Base-by-base conservation (phyloP, 2,888 invertebrate species). In the Trypoxylon attenuatum region DNA sequence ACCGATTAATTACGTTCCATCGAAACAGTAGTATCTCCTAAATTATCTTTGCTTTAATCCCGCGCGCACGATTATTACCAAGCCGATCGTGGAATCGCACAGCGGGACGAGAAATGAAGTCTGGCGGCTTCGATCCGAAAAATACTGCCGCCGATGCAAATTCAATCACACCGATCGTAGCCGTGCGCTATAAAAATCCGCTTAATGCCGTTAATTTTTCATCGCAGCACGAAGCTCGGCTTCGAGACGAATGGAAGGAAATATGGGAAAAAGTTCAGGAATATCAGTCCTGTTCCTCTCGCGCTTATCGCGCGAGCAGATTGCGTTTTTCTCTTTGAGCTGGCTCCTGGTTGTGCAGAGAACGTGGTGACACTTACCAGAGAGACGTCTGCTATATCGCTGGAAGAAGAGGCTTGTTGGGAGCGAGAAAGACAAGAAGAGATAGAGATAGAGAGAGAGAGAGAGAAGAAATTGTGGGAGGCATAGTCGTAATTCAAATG, bases 401-500 rank as follows among this genome's bases (percentile, higher is more conserved):
- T n/a, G 33, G 1, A 33, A 33, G 33, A 10, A 13, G 13, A 33
- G 2, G n/a, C 2, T 1, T 27, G n/a, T 10, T 33, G 8, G 2
- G 29, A 5, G 13, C 0, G 33, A 13, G 33, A 10, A 13, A 33
- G 6, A 10, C n/a, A n/a, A 3, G 13, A 10, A 5, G 33, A 10
- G 8, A 25, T 5, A 8, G 25, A 25, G 25, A 4, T 25, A 50
- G 27, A 54, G 33, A 43, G 29, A 18, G 54, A 8, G 46, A 39
- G 51, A 39, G 57, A n/a, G n/a, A n/a, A n/a, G n/a, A n/a, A n/a
- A n/a, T n/a, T 6, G 45, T 10, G 16, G 56, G 50, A 29, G 50
- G 56, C 45, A n/a, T n/a, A n/a, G n/a, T 49, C 39, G 61, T 46
- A 46, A 62, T 62, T 62, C 50, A 62, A 57, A 62, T 62, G 50